These are phyloP conservation scores for Halcyon chelicuti DNA, from an alignment of 2,797 vertebrate genomes.

Conservation along the genomic window DNA sequence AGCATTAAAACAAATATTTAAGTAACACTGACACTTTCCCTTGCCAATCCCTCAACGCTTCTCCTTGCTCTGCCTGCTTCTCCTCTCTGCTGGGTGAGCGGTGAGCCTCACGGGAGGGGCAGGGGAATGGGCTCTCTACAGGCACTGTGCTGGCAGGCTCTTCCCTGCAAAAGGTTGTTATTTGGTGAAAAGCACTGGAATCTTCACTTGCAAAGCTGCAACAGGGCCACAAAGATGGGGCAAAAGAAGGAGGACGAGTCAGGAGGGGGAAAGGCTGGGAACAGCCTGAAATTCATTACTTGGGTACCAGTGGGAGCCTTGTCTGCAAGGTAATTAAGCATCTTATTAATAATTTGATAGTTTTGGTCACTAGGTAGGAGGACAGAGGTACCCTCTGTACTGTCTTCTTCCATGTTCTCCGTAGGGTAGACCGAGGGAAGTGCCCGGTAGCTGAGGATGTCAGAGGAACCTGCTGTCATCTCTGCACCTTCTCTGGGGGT, in stretches of 20 bases:
- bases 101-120: not conserved
- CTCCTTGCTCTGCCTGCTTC: not conserved
- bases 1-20: not conserved
- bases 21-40: not conserved
- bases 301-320: not conserved
- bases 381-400: not conserved
- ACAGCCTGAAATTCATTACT: not conserved
- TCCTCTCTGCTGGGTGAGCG: not conserved
- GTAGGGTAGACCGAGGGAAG: not conserved
- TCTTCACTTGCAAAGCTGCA: not conserved
- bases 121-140: not conserved
- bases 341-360: not conserved
- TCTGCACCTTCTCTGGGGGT: not conserved
- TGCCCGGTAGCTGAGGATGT: not conserved
- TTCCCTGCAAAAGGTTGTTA: not conserved
- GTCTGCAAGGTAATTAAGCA: not conserved
- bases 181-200: not conserved
- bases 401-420: not conserved
- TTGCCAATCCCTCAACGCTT: not conserved
- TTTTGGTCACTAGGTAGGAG: not conserved
- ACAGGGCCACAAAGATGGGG: not conserved
- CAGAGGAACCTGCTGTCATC: not conserved
- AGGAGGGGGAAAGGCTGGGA: not conserved
- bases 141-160: not conserved
- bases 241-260: not conserved